Conservation (phyloP, 2,797 vertebrate species). For the Sitta carolinensis region DNA sequence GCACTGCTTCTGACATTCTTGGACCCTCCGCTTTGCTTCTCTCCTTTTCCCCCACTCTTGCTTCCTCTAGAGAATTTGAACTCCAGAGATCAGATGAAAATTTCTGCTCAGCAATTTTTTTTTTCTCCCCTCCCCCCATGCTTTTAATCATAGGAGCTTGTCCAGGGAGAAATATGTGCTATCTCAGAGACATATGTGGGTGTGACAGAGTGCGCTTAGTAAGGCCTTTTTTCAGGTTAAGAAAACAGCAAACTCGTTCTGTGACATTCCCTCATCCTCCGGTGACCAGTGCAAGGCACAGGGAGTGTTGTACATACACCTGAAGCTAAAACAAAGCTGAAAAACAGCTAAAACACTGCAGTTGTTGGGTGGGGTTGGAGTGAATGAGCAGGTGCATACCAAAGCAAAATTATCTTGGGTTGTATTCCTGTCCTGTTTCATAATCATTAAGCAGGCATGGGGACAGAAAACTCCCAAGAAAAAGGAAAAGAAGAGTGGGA, state of each 20-base stretch:
- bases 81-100: not conserved
- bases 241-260: slow-evolving; percentile 45
- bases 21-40: not conserved
- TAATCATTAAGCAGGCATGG: not conserved
- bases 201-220: not conserved
- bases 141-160: not conserved
- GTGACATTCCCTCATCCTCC: slow-evolving; percentile 50
- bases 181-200: not conserved
- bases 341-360: slow-evolving; percentile 21
- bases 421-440: not conserved
- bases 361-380: not conserved
- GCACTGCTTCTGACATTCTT: not conserved
- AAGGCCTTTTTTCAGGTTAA: slow-evolving; percentile 27
- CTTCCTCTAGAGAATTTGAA: not conserved
- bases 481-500: not conserved
- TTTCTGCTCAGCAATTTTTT: not conserved
- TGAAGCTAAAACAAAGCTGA: slow-evolving; percentile 50
- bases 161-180: not conserved
- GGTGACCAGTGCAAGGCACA: not conserved
- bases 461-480: not conserved
- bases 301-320: slow-evolving; percentile 26
- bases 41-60: not conserved
- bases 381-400: slow-evolving; percentile 43
- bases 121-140: not conserved
- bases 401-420: slow-evolving; percentile 15